These are phyloP conservation scores for Eilema sororculum DNA, from an alignment of 2,888 invertebrate genomes.

Conservation along the genomic window DNA sequence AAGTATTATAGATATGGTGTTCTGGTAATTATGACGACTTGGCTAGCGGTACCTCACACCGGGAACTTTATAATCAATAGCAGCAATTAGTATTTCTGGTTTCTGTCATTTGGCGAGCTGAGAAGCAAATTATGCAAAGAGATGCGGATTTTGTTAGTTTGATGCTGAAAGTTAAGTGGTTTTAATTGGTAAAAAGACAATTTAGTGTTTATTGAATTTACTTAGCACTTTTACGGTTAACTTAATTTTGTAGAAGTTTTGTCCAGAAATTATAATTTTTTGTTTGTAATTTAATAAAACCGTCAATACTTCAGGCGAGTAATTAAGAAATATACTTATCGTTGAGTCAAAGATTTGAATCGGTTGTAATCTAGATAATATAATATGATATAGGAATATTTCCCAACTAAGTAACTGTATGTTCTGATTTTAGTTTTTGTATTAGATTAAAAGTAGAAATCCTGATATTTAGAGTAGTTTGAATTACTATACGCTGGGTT, in stretches of 20 bases:
- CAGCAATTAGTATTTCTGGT: constrained; percentile 78
- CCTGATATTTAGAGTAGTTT: neutral
- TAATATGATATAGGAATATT: neutral
- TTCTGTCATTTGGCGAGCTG: constrained; percentile 60
- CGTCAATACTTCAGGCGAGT: too few species aligned
- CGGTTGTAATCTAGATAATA: neutral
- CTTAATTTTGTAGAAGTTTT: neutral
- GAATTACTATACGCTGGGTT: neutral
- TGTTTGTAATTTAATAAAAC: neutral
- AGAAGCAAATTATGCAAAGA: constrained; percentile 56
- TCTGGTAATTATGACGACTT: constrained; percentile 78
- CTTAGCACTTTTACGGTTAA: neutral
- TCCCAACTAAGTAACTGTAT: neutral
- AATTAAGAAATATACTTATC: too few species aligned
- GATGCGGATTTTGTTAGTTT: constrained; percentile 41
- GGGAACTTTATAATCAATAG: constrained; percentile 78
- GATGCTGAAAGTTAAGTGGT: constrained; percentile 23
- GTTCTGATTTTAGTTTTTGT: neutral
- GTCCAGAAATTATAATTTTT: neutral
- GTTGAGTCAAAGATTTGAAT: neutral
- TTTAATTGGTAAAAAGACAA: neutral
- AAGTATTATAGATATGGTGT: constrained; percentile 73
- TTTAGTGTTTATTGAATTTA: neutral
- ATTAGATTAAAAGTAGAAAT: neutral
- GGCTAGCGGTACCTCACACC: constrained; percentile 76